Evolutionary conservation across 2,113 vertebrate genomes (phyloP).

Genomic region (Bubalus kerabau): DNA sequence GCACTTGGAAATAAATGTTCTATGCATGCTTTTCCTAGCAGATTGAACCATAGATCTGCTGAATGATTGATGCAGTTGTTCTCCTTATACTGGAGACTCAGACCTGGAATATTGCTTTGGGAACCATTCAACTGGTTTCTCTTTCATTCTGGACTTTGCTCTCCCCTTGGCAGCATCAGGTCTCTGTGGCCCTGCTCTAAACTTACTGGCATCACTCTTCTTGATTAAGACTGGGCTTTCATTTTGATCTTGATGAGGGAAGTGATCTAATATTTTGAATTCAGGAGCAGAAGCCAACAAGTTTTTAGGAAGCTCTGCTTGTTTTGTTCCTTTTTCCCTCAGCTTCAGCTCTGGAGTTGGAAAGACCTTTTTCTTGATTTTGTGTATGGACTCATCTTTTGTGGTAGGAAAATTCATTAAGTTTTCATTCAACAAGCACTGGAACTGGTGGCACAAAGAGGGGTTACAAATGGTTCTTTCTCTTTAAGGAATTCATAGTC

Average conservation of each 20-base stretch:
- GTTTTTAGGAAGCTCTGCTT: background rate
- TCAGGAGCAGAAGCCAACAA: background rate
- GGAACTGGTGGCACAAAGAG: background rate
- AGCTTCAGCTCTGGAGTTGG: background rate
- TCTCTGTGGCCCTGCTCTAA: background rate
- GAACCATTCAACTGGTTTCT: background rate
- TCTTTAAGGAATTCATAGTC: background rate
- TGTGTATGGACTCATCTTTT: background rate
- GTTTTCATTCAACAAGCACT: conserved; percentile 25
- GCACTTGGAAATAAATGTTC: background rate
- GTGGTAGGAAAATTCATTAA: background rate
- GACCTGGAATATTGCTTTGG: background rate
- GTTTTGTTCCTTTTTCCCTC: background rate
- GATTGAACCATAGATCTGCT: background rate
- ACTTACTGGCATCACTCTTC: background rate
- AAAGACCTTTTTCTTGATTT: background rate
- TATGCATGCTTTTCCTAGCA: conserved; percentile 1
- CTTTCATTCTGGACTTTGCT: background rate
- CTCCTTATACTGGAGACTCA: background rate
- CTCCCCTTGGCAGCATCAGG: background rate
- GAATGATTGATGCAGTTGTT: conserved; percentile 23
- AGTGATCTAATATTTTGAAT: background rate
- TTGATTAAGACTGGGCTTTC: background rate
- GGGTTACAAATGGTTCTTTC: background rate
- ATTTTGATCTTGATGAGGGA: background rate